A percentile compares a stretch with the other conserved stretches of the same genome.
phyloP scores from a whole-genome alignment of 2,113 vertebrate species.

The Cephalopholis sonnerati region DNA sequence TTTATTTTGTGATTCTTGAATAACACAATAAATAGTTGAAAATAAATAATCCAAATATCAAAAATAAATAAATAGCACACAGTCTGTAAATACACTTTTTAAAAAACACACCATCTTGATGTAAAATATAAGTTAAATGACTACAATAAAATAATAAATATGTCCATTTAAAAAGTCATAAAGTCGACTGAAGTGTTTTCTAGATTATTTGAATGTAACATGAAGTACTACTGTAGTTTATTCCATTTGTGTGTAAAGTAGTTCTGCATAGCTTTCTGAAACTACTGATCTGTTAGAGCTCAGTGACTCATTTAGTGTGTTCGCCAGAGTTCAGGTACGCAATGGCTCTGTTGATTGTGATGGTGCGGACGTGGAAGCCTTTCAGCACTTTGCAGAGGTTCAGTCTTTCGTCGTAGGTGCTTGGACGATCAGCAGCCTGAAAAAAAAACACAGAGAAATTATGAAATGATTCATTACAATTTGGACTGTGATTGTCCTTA shows the following conservation, averaged over 20 bases:
- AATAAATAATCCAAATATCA: slow-evolving; percentile 63
- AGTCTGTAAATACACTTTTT: slow-evolving; percentile 28
- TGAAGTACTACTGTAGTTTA: slow-evolving; percentile 4
- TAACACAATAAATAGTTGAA: slow-evolving; percentile 56
- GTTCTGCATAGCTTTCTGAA: slow-evolving; percentile 17
- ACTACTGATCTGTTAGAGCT: not conserved
- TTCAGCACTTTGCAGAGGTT: slow-evolving; percentile 87
- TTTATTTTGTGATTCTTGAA: slow-evolving; percentile 67
- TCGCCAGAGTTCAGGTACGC: slow-evolving; percentile 75
- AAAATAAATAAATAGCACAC: slow-evolving; percentile 58
- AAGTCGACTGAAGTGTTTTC: slow-evolving; percentile 50
- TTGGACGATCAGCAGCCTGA: slow-evolving; percentile 49
- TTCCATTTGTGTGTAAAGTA: not conserved
- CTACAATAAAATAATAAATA: slow-evolving; percentile 40
- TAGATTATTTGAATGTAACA: not conserved
- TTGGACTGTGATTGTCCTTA: not conserved
- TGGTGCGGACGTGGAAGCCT: slow-evolving; percentile 82
- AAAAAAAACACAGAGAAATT: slow-evolving; percentile 34
- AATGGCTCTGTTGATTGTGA: slow-evolving; percentile 88
- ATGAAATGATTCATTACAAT: not conserved
- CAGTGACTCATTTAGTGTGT: slow-evolving; percentile 45
- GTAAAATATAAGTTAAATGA: slow-evolving; percentile 24
- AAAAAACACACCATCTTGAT: slow-evolving; percentile 49
- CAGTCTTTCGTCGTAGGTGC: slow-evolving; percentile 74
- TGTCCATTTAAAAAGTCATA: not conserved